These are phyloP conservation scores for Trypoxylus dichotomus DNA, from an alignment of 1,140 invertebrate species.

Conservation along the genomic window DNA sequence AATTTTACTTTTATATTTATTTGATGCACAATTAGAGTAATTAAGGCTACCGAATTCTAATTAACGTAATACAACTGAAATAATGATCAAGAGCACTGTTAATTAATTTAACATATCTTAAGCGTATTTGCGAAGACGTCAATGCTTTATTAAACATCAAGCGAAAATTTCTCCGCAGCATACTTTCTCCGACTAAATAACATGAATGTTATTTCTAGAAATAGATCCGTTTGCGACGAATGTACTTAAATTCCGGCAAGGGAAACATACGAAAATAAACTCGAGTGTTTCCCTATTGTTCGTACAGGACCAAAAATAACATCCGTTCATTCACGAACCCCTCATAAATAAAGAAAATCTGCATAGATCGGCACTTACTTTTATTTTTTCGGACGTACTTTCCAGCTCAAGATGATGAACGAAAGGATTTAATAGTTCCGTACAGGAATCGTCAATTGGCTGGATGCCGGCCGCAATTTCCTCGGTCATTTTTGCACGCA, in stretches of 20 bases:
- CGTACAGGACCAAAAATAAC: background rate
- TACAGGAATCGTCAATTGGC: conserved; percentile 45
- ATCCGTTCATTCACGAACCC: background rate
- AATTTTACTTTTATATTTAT: no score
- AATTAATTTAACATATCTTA: background rate
- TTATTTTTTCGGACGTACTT: conserved; percentile 81
- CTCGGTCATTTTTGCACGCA: conserved; percentile 28
- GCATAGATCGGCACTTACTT: conserved; percentile 62
- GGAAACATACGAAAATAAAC: background rate
- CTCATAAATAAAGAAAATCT: background rate
- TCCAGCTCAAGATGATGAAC: conserved; percentile 81
- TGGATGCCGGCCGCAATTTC: conserved; percentile 22
- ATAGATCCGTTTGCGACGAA: background rate
- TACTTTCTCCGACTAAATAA: conserved; percentile 9
- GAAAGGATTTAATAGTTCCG: conserved; percentile 75
- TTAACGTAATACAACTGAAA: background rate
- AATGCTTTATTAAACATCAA: background rate
- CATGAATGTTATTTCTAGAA: conserved; percentile 1
- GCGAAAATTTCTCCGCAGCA: background rate
- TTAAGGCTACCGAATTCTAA: background rate
- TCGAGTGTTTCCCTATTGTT: background rate
- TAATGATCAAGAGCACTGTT: background rate
- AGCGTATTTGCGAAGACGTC: background rate
- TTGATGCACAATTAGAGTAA: background rate
- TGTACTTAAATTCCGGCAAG: background rate